These are phyloP conservation scores for Aptenodytes patagonicus DNA, from an alignment of 2,113 vertebrate species.

Conservation along the genomic window DNA sequence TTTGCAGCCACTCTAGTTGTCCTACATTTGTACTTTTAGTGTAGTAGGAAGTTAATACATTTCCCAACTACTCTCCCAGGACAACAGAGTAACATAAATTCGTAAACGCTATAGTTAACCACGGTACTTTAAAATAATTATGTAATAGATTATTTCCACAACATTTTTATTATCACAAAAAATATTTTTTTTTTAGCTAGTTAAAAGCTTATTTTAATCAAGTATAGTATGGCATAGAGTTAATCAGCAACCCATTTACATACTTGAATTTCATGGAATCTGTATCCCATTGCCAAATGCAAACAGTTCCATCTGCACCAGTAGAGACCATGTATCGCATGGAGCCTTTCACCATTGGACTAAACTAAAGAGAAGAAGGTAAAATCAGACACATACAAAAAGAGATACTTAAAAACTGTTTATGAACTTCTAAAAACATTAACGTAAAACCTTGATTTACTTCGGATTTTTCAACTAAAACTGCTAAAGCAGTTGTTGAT, in stretches of 20 bases:
- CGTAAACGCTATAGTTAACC: background rate
- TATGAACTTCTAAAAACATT: background rate
- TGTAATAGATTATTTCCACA: accelerated
- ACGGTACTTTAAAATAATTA: background rate
- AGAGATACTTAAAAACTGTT: background rate
- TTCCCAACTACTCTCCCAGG: background rate
- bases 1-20: background rate
- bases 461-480: background rate
- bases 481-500: background rate
- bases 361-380: constrained; percentile 79
- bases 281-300: constrained; percentile 96
- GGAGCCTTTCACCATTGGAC: constrained; percentile 92
- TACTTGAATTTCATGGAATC: constrained; percentile 91
- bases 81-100: background rate
- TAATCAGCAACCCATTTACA: constrained; percentile 12
- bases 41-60: background rate
- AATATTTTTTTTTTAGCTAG: background rate
- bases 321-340: constrained; percentile 95
- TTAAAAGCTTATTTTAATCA: background rate
- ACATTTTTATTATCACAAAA: background rate
- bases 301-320: constrained; percentile 95
- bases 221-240: background rate
- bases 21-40: background rate
- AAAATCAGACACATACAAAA: background rate
- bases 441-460: background rate